Base-by-base conservation (phyloP, 2,113 vertebrate genomes). In the Crocuta crocuta region DNA sequence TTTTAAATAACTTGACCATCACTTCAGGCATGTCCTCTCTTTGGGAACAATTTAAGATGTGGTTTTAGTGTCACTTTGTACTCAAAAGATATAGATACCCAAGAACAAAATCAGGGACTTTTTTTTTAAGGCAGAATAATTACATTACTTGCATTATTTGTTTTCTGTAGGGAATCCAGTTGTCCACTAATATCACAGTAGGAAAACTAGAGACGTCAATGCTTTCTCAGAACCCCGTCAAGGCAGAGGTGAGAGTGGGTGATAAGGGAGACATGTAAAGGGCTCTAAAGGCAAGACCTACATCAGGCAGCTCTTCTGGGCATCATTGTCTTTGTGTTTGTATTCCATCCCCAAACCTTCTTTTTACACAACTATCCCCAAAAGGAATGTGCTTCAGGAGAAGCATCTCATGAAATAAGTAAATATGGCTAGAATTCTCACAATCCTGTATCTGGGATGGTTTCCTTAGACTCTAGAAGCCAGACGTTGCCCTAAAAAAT, bases 401-500 rank as follows among this genome's bases (percentile, higher is more conserved):
- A 24, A 68, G 6, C 11, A 55, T 39, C 9, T 24, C 50, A 70
- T 24, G 13, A 94, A 65, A 21, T 68, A 74, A 89, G 61, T 86
- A 61, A 45, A 85, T 35, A 53, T 10, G 19, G 39, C 53, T 78
- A 65, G 21, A 91, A 48, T 68, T 45, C 28, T 94, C 63, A 74
- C 68, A 33, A 10, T 35, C 28, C 92, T 87, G 35, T 79, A 85
- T 92, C 89, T 68, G 43, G 31, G 28, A 63, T 50, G 79, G 70
- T 50, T 92, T 87, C 50, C 28, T 83, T 74, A 85, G 28, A 90
- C n/a, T 66, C 24, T 53, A 70, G 53, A 93, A 82, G 48, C 13
- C 73, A 98, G 91, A 89, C 31, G 83, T 7, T 63, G 43, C 5
- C n/a, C 91, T 93, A 45, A 86, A 92, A 85, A 82, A 66, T 53